A percentile compares a stretch with the other conserved stretches of the same genome.
Conservation (phyloP, 2,888 invertebrate species). For the Andrena trimmerana region DNA sequence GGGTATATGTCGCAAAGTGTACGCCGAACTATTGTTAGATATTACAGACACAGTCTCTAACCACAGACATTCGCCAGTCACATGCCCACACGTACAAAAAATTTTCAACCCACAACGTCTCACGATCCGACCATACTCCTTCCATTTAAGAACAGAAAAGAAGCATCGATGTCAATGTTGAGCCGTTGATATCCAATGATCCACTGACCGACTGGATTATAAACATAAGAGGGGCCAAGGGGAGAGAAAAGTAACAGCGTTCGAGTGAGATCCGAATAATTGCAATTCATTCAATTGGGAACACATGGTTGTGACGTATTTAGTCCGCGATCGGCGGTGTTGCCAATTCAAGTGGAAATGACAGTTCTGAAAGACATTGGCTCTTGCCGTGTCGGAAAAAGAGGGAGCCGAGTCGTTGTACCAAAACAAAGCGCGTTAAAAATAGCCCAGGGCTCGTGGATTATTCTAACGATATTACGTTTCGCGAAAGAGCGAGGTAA, state of each 20-base stretch:
- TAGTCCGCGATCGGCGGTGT: conserved; percentile 37
- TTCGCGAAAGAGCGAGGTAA: conserved; percentile 14
- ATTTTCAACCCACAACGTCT: not conserved
- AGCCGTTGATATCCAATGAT: not conserved
- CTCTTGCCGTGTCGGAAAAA: conserved; percentile 9
- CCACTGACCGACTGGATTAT: not conserved
- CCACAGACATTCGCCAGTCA: not conserved
- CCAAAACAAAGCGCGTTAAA: conserved; percentile 69
- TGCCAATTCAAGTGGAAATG: conserved; percentile 48
- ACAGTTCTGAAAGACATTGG: conserved; percentile 44
- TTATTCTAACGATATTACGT: conserved; percentile 46
- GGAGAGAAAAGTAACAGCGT: not conserved
- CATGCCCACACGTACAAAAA: not conserved
- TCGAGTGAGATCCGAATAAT: conserved; percentile 11
- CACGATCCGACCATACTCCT: not conserved
- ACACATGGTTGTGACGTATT: conserved; percentile 56
- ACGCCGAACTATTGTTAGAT: conserved; percentile 3
- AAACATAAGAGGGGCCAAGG: conserved; percentile 7
- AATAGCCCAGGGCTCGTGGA: conserved; percentile 54
- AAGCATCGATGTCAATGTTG: not conserved
- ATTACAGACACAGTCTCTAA: not conserved
- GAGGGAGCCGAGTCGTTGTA: conserved; percentile 58
- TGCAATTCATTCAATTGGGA: conserved; percentile 45
- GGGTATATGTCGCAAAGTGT: not conserved
- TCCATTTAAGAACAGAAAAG: not conserved